These are phyloP conservation scores for Sciurus carolinensis DNA, from an alignment of 2,797 vertebrate species.

Conservation along the genomic window DNA sequence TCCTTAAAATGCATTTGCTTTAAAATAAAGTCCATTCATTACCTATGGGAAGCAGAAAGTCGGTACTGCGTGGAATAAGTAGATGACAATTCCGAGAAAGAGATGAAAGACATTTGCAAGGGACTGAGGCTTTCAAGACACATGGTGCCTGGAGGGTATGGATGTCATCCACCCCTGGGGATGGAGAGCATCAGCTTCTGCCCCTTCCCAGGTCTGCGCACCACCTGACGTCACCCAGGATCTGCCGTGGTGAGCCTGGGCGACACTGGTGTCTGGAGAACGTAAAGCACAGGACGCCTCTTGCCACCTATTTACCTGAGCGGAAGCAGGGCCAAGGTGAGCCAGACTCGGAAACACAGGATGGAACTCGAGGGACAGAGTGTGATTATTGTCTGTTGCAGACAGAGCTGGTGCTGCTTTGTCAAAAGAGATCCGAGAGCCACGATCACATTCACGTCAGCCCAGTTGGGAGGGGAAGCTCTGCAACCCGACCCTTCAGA, in stretches of 20 bases:
- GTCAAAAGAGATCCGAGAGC: slow-evolving; percentile 83
- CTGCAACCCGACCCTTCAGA: slow-evolving; percentile 78
- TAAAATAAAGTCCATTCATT: background rate
- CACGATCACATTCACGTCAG: slow-evolving; percentile 86
- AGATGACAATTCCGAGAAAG: background rate
- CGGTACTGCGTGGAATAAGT: background rate
- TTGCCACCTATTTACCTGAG: background rate
- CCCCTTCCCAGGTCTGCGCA: background rate
- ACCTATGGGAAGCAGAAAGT: background rate
- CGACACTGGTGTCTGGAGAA: background rate
- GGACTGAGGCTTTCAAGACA: too few species aligned
- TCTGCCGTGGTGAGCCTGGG: background rate
- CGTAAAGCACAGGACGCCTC: background rate
- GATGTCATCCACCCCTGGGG: background rate
- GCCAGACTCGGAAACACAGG: slow-evolving; percentile 59
- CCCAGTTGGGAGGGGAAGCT: slow-evolving; percentile 78
- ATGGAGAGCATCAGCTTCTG: background rate
- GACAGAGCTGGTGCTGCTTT: slow-evolving; percentile 81
- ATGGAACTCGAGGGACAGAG: slow-evolving; percentile 78
- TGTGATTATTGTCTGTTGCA: slow-evolving; percentile 77
- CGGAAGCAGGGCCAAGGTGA: background rate
- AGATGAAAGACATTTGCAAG: background rate
- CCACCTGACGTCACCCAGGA: background rate
- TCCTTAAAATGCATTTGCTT: background rate
- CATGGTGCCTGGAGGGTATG: accelerated